phyloP scores from a whole-genome alignment of 1,140 invertebrate species.

The Cepaea nemoralis region DNA sequence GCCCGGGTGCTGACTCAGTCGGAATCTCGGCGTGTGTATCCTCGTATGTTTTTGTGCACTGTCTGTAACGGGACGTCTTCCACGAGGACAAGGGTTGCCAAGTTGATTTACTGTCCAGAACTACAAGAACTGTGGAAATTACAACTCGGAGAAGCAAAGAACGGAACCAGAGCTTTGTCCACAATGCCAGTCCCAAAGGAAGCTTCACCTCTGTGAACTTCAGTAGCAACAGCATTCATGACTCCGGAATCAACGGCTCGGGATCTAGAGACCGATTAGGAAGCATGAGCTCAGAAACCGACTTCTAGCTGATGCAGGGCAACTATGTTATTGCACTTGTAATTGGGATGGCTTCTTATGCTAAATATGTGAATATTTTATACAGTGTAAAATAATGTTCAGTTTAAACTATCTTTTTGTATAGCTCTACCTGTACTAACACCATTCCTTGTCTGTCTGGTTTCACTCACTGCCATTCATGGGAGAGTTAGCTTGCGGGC shows the following conservation, averaged over 20 bases:
- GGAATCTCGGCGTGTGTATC: conserved; percentile 53
- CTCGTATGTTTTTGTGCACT: conserved; percentile 64
- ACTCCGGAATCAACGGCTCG: neutral
- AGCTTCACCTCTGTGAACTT: neutral
- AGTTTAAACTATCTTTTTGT: too few relatives aligned
- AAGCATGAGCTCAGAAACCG: neutral
- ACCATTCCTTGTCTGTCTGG: too few relatives aligned
- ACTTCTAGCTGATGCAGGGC: neutral
- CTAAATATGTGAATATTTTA: too few relatives aligned
- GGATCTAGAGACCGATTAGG: neutral
- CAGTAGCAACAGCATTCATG: neutral
- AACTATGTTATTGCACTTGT: too few relatives aligned
- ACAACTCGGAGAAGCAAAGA: neutral
- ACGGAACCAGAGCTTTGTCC: conserved; percentile 20
- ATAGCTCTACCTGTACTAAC: too few relatives aligned
- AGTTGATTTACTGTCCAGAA: conserved; percentile 44
- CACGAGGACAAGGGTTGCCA: conserved; percentile 63
- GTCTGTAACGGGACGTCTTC: conserved; percentile 61
- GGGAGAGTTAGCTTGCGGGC: too few relatives aligned
- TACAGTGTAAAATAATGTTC: neutral
- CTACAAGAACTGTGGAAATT: conserved; percentile 22
- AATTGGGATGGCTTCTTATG: too few relatives aligned
- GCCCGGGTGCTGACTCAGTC: conserved; percentile 90
- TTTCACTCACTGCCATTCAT: too few relatives aligned
- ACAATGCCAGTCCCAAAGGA: conserved; percentile 18